Evolutionary conservation across 2,888 invertebrate genomes (phyloP).

Genomic region (Cheilosia variabilis): DNA sequence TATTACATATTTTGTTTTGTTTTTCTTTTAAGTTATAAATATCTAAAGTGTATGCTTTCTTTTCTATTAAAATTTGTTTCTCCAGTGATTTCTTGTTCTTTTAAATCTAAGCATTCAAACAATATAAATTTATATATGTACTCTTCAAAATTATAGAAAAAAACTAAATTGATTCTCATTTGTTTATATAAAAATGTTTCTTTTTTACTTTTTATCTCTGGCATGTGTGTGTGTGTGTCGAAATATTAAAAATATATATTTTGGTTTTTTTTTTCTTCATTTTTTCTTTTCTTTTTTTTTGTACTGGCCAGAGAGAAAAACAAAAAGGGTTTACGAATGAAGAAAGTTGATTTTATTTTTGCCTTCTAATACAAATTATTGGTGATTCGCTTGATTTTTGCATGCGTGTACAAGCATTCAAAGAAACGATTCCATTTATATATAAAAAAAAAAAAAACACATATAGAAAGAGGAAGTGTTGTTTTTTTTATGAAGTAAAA

Average conservation of each 20-base stretch:
- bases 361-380: slow-evolving; percentile 48
- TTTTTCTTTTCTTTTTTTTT: slow-evolving; percentile 64
- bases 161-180: slow-evolving; percentile 29
- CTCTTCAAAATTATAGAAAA: slow-evolving; percentile 53
- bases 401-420: slow-evolving; percentile 52
- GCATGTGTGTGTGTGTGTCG: slow-evolving; percentile 65
- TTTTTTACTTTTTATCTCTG: slow-evolving; percentile 62
- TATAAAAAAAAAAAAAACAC: slow-evolving; percentile 5
- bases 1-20: slow-evolving; percentile 31
- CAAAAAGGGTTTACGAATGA: slow-evolving; percentile 37
- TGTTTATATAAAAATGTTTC: slow-evolving; percentile 26
- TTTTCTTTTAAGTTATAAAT: slow-evolving; percentile 57
- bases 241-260: slow-evolving; percentile 75
- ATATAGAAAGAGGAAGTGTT: slow-evolving; percentile 52
- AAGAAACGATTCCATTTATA: slow-evolving; percentile 48
- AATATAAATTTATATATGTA: slow-evolving; percentile 49
- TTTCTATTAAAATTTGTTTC: slow-evolving; percentile 69
- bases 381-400: slow-evolving; percentile 60
- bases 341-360: slow-evolving; percentile 25
- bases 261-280: slow-evolving; percentile 20
- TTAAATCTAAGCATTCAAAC: slow-evolving; percentile 50
- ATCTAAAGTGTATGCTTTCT: slow-evolving; percentile 56
- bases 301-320: slow-evolving; percentile 71
- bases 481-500: slow-evolving; percentile 42
- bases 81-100: slow-evolving; percentile 22